A percentile compares a stretch with the other conserved stretches of the same genome.
Evolutionary conservation across 2,888 invertebrate species (phyloP).

Genomic region (Synanthedon tipuliformis): DNA sequence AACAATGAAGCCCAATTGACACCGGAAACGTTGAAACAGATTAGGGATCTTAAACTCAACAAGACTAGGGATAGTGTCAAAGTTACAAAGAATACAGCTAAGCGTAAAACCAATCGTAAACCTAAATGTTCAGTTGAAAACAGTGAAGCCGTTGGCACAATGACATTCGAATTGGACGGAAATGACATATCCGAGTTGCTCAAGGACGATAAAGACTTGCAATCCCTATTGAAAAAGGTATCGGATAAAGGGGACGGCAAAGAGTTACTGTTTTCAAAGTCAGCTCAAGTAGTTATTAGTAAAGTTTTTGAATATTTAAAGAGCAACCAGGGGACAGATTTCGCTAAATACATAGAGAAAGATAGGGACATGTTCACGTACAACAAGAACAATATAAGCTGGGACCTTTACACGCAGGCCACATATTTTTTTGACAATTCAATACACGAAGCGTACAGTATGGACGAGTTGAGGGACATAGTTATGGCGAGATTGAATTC

Average conservation of each 20-base stretch:
- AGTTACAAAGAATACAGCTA: slow-evolving; percentile 57
- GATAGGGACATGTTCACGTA: slow-evolving; percentile 33
- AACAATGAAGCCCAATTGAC: slow-evolving; percentile 52
- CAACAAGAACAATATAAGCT: slow-evolving; percentile 31
- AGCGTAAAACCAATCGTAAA: slow-evolving; percentile 47
- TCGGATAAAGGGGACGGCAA: slow-evolving; percentile 44
- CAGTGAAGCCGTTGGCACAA: slow-evolving; percentile 32
- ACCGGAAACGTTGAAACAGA: slow-evolving; percentile 59
- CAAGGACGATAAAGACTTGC: slow-evolving; percentile 44
- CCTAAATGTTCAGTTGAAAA: slow-evolving; percentile 36
- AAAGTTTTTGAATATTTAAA: slow-evolving; percentile 54
- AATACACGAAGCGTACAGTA: slow-evolving; percentile 46
- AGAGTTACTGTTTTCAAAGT: slow-evolving; percentile 45
- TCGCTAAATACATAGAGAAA: slow-evolving; percentile 41
- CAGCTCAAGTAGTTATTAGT: slow-evolving; percentile 52
- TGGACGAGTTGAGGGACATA: slow-evolving; percentile 44
- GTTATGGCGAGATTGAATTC: slow-evolving; percentile 41
- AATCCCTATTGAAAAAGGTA: slow-evolving; percentile 34
- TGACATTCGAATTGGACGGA: slow-evolving; percentile 48
- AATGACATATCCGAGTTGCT: slow-evolving; percentile 41
- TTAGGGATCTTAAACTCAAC: slow-evolving; percentile 50
- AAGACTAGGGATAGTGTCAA: slow-evolving; percentile 51
- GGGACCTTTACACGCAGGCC: slow-evolving; percentile 44
- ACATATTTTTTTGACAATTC: slow-evolving; percentile 46
- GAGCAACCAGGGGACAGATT: slow-evolving; percentile 39